Conservation (phyloP, 2,797 vertebrate species). For the Melanotaenia maccullochi region DNA sequence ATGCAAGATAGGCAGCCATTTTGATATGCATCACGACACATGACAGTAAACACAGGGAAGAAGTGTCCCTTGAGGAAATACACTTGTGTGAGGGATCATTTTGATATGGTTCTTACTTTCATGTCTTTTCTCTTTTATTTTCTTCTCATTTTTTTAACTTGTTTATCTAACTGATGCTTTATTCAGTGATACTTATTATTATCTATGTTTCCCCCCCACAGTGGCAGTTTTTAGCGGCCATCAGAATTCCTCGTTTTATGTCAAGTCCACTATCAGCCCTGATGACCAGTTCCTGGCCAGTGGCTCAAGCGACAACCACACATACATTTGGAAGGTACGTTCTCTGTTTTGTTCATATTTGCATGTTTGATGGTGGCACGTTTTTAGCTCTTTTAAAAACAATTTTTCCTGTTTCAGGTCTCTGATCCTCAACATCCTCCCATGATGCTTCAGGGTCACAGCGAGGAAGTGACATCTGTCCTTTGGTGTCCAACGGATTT, state of each 20-base stretch:
- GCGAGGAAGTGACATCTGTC: conserved; percentile 95
- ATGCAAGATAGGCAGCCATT: conserved; percentile 9
- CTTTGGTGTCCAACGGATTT: conserved; percentile 97
- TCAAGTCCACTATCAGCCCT: conserved; percentile 93
- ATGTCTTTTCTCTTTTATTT: neutral
- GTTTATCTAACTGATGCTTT: neutral
- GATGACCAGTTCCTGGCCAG: conserved; percentile 95
- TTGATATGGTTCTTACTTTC: neutral
- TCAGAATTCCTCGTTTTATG: conserved; percentile 94
- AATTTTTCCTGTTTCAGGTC: conserved; percentile 79
- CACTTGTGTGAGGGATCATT: too few species aligned
- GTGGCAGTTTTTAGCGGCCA: conserved; percentile 92
- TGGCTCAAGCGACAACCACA: conserved; percentile 91
- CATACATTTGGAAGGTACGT: conserved; percentile 95
- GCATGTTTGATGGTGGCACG: neutral
- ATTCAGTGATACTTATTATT: neutral
- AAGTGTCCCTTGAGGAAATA: neutral
- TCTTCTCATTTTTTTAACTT: neutral
- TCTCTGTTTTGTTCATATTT: neutral
- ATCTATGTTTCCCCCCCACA: conserved; percentile 58
- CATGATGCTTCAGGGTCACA: conserved; percentile 90
- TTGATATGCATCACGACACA: neutral
- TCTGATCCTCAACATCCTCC: conserved; percentile 87
- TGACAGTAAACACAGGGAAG: neutral
- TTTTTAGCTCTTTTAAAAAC: conserved; percentile 11